These are phyloP conservation scores for Clostera curtula DNA, from an alignment of 2,888 invertebrate genomes.

Conservation along the genomic window DNA sequence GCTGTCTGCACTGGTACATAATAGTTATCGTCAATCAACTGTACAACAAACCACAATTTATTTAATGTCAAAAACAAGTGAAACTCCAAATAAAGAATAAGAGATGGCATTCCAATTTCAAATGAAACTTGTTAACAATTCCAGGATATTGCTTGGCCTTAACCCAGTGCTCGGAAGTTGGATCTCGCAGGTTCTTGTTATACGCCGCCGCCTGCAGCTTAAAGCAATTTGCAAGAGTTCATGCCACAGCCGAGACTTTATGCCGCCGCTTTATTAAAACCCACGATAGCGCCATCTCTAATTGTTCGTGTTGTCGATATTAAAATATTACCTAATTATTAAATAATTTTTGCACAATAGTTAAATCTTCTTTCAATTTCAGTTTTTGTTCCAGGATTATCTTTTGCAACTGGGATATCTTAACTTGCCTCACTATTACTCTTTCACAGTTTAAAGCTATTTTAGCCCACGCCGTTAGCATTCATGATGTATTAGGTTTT, in stretches of 20 bases:
- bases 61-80: too few relatives aligned
- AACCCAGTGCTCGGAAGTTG: constrained; percentile 49
- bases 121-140: constrained; percentile 2
- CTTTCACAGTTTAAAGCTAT: too few relatives aligned
- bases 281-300: constrained; percentile 46
- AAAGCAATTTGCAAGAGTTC: constrained; percentile 70
- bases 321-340: constrained; percentile 46
- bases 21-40: too few relatives aligned
- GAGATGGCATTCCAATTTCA: background rate
- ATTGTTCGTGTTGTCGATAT: constrained; percentile 54
- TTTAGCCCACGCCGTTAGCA: too few relatives aligned
- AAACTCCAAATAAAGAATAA: too few relatives aligned
- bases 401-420: too few relatives aligned
- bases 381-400: too few relatives aligned
- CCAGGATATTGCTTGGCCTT: constrained; percentile 32
- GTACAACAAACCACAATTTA: too few relatives aligned
- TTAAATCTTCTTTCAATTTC: too few relatives aligned
- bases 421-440: too few relatives aligned
- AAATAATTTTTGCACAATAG: constrained; percentile 17
- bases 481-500: too few relatives aligned
- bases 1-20: too few relatives aligned
- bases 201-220: constrained; percentile 61
- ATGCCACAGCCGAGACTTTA: constrained; percentile 50
- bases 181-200: constrained; percentile 57
- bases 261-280: constrained; percentile 62